Percentiles rank a stretch among this genome's conserved stretches.
Evolutionary conservation across 2,888 invertebrate genomes (phyloP).

Genomic region (Liopterus haemorrhoidalis): DNA sequence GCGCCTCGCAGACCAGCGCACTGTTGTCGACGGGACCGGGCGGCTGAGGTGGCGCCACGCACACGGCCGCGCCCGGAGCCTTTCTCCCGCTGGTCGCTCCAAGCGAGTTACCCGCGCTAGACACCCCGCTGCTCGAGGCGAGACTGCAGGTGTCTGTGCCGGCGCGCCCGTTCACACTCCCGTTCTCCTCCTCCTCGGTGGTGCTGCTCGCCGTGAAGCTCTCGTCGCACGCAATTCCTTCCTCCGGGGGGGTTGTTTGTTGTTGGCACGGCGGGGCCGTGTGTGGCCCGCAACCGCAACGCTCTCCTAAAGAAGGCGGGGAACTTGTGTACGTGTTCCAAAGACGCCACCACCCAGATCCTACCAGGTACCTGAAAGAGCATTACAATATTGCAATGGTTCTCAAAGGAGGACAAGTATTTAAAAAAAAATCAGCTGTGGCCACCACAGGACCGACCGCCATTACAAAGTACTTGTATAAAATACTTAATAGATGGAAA

Average conservation of each 20-base stretch:
- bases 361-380: constrained; percentile 80
- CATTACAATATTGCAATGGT: no score
- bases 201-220: constrained; percentile 55
- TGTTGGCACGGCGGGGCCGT: constrained; percentile 24
- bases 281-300: constrained; percentile 47
- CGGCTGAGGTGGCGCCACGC: constrained; percentile 37
- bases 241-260: constrained; percentile 44
- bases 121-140: constrained; percentile 59
- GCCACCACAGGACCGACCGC: no score
- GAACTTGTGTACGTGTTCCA: constrained; percentile 68
- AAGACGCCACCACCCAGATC: constrained; percentile 78
- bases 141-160: constrained; percentile 43
- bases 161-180: constrained; percentile 52
- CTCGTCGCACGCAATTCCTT: constrained; percentile 63
- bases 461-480: no score
- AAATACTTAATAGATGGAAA: no score
- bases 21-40: constrained; percentile 76
- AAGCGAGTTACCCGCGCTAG: constrained; percentile 55
- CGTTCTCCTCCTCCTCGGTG: constrained; percentile 60
- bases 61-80: not conserved
- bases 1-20: constrained; percentile 59
- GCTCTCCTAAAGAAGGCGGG: constrained; percentile 40
- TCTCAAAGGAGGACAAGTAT: no score
- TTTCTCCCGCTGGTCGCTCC: no score
- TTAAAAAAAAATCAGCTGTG: no score